Evolutionary conservation across 1,140 invertebrate species (phyloP), one percentile per base, ranked within the genome.

Genomic region (Rhyacophila brunnea): DNA sequence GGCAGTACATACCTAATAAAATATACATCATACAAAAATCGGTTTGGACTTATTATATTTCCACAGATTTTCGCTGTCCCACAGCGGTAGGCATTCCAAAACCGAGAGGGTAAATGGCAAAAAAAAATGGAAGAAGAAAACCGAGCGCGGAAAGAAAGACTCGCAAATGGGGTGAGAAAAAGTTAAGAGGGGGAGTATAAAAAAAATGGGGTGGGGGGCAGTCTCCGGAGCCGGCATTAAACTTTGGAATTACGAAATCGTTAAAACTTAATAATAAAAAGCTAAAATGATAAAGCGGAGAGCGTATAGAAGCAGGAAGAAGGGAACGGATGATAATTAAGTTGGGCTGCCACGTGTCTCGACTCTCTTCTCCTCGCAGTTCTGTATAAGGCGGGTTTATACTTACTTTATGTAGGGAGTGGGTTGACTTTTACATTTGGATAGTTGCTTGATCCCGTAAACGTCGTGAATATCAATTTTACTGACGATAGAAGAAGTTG

Each of bases 231-330:
- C 53, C 52, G 58, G 50, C 62, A 64, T 64, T 60, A 64, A 64
- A 64, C 62, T 64, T 64, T 57, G 57, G 62, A 64, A 64, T 64
- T 64, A 64, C 62, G 62, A 51, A 64, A 60, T 64, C 62, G 62
- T 64, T 64, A 64, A 64, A 64, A 64, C 62, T 64, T 64, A 64
- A 64, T 64, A 64, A 64, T 64, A 64, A 64, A 64, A 64, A 64
- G 62, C 62, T 64, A 60, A 64, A 64, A 64, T 55, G 58, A 60
- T 55, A 60, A 58, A 59, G 43, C 62, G 49, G 15, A 34, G 44
- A 28, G 43, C 28, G 60, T 17, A 28, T 6, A 14, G 36, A 6
- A 17, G 55, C 34, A 14, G 49, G 49, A 13, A 38, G 9, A 4
- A n/a, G 34, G 35, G 58, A 60, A 55, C 58, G 48, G 58, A 64